These are phyloP conservation scores for Argopecten irradians DNA, from an alignment of 1,140 invertebrate species.

Conservation along the genomic window DNA sequence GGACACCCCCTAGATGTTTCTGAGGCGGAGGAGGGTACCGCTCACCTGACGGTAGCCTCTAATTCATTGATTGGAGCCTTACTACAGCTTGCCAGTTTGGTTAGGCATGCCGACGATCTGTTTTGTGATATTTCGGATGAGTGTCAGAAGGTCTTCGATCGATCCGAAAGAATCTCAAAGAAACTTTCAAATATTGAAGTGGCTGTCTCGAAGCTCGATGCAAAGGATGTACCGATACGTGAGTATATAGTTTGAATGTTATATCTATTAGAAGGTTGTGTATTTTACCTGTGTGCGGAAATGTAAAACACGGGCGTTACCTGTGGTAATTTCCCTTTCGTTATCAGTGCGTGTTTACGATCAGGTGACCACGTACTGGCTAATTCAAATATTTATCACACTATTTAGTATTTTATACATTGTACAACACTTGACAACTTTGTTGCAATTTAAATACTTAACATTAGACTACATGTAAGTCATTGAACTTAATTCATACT, in stretches of 20 bases:
- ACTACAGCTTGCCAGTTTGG: slow-evolving; percentile 86
- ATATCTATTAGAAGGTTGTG: background rate
- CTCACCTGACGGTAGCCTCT: slow-evolving; percentile 82
- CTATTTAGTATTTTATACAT: background rate
- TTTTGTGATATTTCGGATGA: slow-evolving; percentile 85
- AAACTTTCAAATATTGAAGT: slow-evolving; percentile 82
- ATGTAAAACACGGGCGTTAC: slow-evolving; percentile 8
- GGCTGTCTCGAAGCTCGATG: slow-evolving; percentile 82
- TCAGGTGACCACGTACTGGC: background rate
- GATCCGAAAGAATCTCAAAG: slow-evolving; percentile 81
- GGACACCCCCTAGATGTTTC: slow-evolving; percentile 50
- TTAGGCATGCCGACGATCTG: slow-evolving; percentile 86
- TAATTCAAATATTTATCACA: background rate
- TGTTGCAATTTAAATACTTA: background rate
- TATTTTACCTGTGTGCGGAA: slow-evolving; percentile 5
- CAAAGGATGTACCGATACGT: slow-evolving; percentile 89
- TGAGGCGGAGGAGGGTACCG: slow-evolving; percentile 52
- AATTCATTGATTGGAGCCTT: slow-evolving; percentile 86
- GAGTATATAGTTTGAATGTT: slow-evolving; percentile 79
- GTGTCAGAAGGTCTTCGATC: slow-evolving; percentile 82
- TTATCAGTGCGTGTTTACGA: background rate
- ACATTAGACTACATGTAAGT: too few species aligned
- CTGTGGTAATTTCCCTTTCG: background rate
- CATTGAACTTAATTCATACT: too few species aligned
- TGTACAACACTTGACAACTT: background rate